Conservation (phyloP, 2,888 invertebrate genomes). For the Rhingia campestris region DNA sequence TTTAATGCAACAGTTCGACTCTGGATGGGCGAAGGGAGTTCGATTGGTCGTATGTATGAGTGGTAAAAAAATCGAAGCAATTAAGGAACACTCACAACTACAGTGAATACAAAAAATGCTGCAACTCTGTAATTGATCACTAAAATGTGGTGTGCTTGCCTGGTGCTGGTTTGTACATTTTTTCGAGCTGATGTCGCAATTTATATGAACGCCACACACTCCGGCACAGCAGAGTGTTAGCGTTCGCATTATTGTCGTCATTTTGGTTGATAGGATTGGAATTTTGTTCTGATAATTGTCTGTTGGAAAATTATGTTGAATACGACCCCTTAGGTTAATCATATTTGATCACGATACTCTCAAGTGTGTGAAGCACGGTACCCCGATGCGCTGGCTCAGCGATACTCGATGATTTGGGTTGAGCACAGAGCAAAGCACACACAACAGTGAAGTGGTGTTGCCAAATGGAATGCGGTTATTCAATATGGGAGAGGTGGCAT, state of each 20-base stretch:
- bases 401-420: conserved; percentile 11
- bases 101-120: conserved; percentile 11
- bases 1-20: conserved; percentile 34
- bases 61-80: conserved; percentile 21
- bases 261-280: conserved; percentile 65
- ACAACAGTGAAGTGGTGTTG: conserved; percentile 8
- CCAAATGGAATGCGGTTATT: conserved; percentile 56
- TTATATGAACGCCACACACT: conserved; percentile 5
- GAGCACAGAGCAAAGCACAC: neutral
- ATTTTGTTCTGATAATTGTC: conserved; percentile 72
- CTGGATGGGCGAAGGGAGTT: conserved; percentile 14
- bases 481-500: conserved; percentile 45
- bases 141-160: conserved; percentile 9
- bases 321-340: conserved; percentile 71
- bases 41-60: neutral
- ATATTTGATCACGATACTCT: conserved; percentile 70
- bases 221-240: neutral
- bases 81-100: conserved; percentile 31
- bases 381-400: conserved; percentile 4
- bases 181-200: conserved; percentile 51
- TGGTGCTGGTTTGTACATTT: neutral
- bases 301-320: conserved; percentile 72
- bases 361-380: conserved; percentile 41
- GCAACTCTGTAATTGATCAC: conserved; percentile 53
- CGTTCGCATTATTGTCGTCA: conserved; percentile 11